A percentile compares a stretch with the other conserved stretches of the same genome.
These are phyloP conservation scores for Keiferia lycopersicella DNA, from an alignment of 2,888 invertebrate species.

Conservation along the genomic window DNA sequence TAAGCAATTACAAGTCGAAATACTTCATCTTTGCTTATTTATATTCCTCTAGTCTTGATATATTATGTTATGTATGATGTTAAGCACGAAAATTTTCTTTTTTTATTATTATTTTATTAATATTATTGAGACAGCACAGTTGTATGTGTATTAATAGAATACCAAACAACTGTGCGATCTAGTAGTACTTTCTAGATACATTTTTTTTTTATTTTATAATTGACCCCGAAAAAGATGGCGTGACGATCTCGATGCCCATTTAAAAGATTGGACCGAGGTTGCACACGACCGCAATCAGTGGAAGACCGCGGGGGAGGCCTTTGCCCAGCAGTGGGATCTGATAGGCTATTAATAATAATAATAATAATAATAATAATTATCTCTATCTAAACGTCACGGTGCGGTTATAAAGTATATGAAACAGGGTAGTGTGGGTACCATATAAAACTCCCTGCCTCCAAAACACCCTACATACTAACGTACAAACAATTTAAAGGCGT, in stretches of 20 bases:
- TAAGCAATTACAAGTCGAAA: constrained; percentile 55
- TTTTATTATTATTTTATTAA: constrained; percentile 50
- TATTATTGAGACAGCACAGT: constrained; percentile 45
- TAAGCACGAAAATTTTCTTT: constrained; percentile 57
- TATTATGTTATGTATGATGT: constrained; percentile 62
- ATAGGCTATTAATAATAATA: too few species aligned
- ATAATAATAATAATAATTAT: too few species aligned
- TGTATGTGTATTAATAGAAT: constrained; percentile 31
- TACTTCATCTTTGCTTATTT: constrained; percentile 51
- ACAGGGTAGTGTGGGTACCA: constrained; percentile 58
- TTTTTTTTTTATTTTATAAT: constrained; percentile 55
- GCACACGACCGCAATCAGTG: too few species aligned
- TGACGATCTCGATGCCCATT: too few species aligned
- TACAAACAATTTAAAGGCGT: constrained; percentile 79
- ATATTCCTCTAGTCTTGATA: constrained; percentile 61
- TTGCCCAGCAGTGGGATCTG: too few species aligned
- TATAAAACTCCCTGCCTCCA: constrained; percentile 62
- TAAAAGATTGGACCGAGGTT: too few species aligned
- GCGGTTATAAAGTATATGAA: constrained; percentile 66
- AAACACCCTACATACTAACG: constrained; percentile 69
- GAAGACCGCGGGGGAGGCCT: too few species aligned
- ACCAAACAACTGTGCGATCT: constrained; percentile 48
- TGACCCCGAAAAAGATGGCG: too few species aligned
- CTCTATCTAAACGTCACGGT: constrained; percentile 73
- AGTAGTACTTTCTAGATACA: constrained; percentile 53